These are phyloP conservation scores for Phycodurus eques DNA, from an alignment of 2,113 vertebrate species.

Conservation along the genomic window DNA sequence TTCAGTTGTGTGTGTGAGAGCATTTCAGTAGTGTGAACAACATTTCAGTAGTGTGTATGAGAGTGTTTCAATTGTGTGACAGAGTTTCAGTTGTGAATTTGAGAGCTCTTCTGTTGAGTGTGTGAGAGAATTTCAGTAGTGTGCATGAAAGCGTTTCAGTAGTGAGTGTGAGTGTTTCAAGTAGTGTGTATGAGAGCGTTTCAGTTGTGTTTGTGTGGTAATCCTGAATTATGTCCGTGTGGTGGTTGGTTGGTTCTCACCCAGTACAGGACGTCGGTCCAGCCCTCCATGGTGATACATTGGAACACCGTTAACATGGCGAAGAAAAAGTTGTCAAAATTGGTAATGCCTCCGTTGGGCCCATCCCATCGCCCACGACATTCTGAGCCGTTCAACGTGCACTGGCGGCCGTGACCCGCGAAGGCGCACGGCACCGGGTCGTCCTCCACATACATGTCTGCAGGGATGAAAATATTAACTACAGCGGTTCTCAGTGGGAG, in stretches of 20 bases:
- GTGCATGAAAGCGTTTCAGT: neutral
- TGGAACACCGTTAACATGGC: constrained; percentile 91
- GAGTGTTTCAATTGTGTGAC: neutral
- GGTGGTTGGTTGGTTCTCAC: constrained; percentile 50
- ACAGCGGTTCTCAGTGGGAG: neutral
- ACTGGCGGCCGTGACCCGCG: constrained; percentile 80
- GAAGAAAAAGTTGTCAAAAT: constrained; percentile 94
- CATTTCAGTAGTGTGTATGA: neutral
- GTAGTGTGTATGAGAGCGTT: neutral
- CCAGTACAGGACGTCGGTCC: constrained; percentile 91
- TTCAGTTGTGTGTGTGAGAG: neutral
- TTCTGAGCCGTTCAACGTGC: constrained; percentile 77
- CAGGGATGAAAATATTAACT: neutral
- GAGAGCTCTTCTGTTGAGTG: no score
- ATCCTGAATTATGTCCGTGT: neutral
- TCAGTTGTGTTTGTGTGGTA: neutral
- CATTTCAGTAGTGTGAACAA: neutral
- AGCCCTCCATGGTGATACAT: constrained; percentile 92
- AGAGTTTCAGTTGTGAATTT: no score
- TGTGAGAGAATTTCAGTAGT: neutral
- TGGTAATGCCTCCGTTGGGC: constrained; percentile 89
- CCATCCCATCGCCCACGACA: constrained; percentile 85
- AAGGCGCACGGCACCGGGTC: constrained; percentile 85
- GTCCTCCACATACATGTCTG: constrained; percentile 81
- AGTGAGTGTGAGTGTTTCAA: neutral